A percentile compares a stretch with the other conserved stretches of the same genome.
These are phyloP conservation scores for Decapterus maruadsi DNA, from an alignment of 2,797 vertebrate species.

Conservation along the genomic window DNA sequence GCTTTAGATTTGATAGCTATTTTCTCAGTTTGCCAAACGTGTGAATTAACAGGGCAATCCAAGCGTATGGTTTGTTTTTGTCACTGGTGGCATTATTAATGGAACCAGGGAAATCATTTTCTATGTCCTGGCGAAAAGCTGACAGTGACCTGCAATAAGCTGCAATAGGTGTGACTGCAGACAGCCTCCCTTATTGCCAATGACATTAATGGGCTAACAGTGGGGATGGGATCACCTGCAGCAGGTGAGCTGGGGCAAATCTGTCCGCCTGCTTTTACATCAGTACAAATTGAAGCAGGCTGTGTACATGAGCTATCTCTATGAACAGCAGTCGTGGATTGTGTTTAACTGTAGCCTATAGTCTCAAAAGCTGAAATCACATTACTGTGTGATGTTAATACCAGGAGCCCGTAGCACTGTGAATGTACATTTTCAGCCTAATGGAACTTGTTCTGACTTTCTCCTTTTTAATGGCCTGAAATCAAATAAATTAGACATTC, in stretches of 20 bases:
- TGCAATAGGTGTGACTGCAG: not conserved
- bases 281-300: constrained; percentile 30
- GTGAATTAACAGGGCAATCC: too few relatives aligned
- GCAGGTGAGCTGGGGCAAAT: constrained; percentile 35
- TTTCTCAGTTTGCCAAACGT: not conserved
- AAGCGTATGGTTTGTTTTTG: not conserved
- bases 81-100: not conserved
- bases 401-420: not conserved
- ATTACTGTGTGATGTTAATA: not conserved
- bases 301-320: constrained; percentile 41
- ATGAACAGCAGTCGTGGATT: constrained; percentile 5
- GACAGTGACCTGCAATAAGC: constrained; percentile 12
- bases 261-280: constrained; percentile 39
- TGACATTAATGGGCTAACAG: constrained; percentile 43
- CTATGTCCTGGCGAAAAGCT: not conserved
- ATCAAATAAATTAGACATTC: constrained; percentile 51
- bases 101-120: not conserved
- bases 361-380: constrained; percentile 4
- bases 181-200: constrained; percentile 32
- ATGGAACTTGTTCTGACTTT: not conserved
- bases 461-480: constrained; percentile 16
- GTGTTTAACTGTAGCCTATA: not conserved
- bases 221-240: constrained; percentile 30
- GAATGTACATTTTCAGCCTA: not conserved
- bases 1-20: not conserved